Evolutionary conservation across 2,888 invertebrate genomes (phyloP), one percentile per base, ranked within the genome.

Genomic region (Hyles lineata): DNA sequence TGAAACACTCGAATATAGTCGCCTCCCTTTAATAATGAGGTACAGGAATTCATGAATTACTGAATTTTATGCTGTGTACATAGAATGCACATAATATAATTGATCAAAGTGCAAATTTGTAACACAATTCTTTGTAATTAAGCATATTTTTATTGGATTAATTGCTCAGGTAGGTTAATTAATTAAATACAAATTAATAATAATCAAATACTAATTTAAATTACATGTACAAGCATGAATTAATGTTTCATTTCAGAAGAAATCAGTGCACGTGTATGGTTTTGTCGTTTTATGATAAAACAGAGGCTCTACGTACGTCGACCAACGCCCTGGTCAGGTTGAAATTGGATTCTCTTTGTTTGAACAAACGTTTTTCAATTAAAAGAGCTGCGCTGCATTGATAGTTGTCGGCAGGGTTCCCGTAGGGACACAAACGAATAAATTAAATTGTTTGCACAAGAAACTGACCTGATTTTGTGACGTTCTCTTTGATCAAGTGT

Each of bases 321-420:
- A n/a, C 60, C 67, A 67, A 72, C 74, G 73, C 76, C 78, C 70
- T 73, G 79, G 79, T 77, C 79, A 78, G 84, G 85, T 83, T 86
- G 83, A 86, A 90, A 89, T 89, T 86, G 88, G 82, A 85, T 88
- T 84, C 79, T 74, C 85, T 86, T 87, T 88, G 87, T 89, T 87
- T 83, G 86, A 81, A 76, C 82, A 83, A 81, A 83, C 85, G 84
- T 85, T 87, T 88, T 90, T 85, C 89, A 90, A 92, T 91, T 91
- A 91, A 90, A 85, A 88, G 78, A 79, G 77, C 85, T 81, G 83
- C 76, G 77, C 80, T 75, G 75, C 75, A 76, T 75, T 77, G 80
- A 85, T 83, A 80, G 74, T 70, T 79, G 76, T 77, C 76, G 78
- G 75, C 77, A 61, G 76, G 73, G 77, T 78, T 78, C 76, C 76